These are phyloP conservation scores for Austrolebias charrua DNA, from an alignment of 2,797 vertebrate species.

Conservation along the genomic window DNA sequence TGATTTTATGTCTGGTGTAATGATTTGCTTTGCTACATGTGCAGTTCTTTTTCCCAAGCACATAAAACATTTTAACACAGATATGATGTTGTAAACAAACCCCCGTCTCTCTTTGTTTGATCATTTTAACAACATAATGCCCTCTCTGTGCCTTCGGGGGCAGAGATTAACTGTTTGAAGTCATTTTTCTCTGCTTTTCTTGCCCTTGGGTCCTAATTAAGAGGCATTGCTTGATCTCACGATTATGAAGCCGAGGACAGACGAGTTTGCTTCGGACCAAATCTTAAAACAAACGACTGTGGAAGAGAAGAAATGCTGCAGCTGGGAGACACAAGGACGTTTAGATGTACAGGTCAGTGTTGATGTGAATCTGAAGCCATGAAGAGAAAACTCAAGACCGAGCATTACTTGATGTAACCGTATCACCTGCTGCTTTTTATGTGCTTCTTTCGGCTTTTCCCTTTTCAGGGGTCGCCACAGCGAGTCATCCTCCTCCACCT, in stretches of 20 bases:
- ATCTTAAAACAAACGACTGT: slow-evolving; percentile 37
- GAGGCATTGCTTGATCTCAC: slow-evolving; percentile 42
- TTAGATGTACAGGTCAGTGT: slow-evolving; percentile 21
- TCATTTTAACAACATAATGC: slow-evolving; percentile 7
- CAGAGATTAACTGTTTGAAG: slow-evolving; percentile 45
- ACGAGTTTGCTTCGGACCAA: slow-evolving; percentile 23
- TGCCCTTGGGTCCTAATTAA: slow-evolving; percentile 70
- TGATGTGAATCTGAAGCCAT: slow-evolving; percentile 5
- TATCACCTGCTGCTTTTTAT: background rate
- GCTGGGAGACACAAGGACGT: slow-evolving; percentile 5
- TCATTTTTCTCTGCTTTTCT: slow-evolving; percentile 22
- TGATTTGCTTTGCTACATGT: background rate
- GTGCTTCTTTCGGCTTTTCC: too few species aligned
- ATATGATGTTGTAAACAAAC: slow-evolving; percentile 29
- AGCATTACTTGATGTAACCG: too few species aligned
- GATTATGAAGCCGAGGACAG: slow-evolving; percentile 50
- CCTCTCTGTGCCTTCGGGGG: background rate
- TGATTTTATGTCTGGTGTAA: background rate
- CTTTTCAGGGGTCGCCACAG: too few species aligned
- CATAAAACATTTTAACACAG: slow-evolving; percentile 24
- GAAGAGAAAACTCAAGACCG: slow-evolving; percentile 1
- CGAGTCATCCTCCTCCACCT: too few species aligned
- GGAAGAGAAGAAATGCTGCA: slow-evolving; percentile 11
- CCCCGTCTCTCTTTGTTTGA: background rate
- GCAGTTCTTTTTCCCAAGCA: background rate